Evolutionary conservation across 1,140 invertebrate genomes (phyloP), one percentile per base, ranked within the genome.

Genomic region (Episyrphus balteatus): DNA sequence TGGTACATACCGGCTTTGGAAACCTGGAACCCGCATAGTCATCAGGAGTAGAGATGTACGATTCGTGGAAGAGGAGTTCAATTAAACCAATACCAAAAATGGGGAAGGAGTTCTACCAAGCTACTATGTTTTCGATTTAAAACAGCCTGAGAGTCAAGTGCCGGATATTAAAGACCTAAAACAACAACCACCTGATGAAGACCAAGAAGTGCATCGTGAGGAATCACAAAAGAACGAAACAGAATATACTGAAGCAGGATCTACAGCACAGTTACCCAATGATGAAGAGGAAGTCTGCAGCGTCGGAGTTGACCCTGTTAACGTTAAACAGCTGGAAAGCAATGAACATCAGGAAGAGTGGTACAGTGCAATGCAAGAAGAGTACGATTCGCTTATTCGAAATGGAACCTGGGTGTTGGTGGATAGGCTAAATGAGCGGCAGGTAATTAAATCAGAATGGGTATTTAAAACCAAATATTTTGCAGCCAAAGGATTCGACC

Each of bases 391-490:
- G 13, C 31, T 57, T 1, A 38, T 39, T 17, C 31, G 48, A 34
- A 55, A 55, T 51, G 37, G 53, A 33, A 50, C 54, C 15, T 63
- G 54, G 57, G 38, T 43, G 8, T 33, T 64, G 14, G 44, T 53
- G 21, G 44, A 56, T n/a, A 31, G 50, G 46, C 59, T 53, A 15
- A 40, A 50, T 42, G 46, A 51, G 39, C 44, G 52, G 49, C 57
- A 54, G 31, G 38, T 53, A 26, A 51, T 71, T 13, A 49, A 45
- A 18, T 54, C 42, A 34, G 60, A 59, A 56, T 67, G 62, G 68
- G 54, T 69, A 14, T 65, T 61, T 42, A 57, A 56, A 52, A 49
- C 52, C 6, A 71, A 69, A 56, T 37, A 30, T 19, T 44, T 59
- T 33, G n/a, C 41, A 18, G 60, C 51, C 17, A 57, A 54, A 49